These are phyloP conservation scores for Anniella stebbinsi DNA, from an alignment of 2,797 vertebrate genomes.

Conservation along the genomic window DNA sequence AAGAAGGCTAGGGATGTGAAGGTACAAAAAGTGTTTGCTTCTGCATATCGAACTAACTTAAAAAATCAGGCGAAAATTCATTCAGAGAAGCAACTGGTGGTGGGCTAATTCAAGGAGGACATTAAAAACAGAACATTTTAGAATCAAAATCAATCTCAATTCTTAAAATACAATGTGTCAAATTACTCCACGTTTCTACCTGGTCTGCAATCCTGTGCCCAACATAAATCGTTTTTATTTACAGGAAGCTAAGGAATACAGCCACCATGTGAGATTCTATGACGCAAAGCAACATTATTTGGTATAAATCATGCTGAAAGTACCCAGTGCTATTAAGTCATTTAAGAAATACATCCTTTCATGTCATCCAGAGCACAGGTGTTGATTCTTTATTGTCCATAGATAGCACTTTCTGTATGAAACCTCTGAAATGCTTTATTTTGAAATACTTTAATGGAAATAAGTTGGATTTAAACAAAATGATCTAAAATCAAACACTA, in stretches of 20 bases:
- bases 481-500: background rate
- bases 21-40: background rate
- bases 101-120: background rate
- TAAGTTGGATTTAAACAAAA: background rate
- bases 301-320: background rate
- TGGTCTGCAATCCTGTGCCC: background rate
- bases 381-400: background rate
- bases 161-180: background rate
- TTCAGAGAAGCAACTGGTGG: background rate
- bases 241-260: no score
- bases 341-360: background rate
- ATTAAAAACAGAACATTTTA: background rate
- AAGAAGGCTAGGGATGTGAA: background rate
- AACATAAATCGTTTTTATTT: background rate
- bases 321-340: no score
- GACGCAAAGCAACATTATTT: background rate
- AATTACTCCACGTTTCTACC: background rate
- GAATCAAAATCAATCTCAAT: background rate
- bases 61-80: background rate
- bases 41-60: background rate
- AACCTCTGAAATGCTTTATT: background rate
- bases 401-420: background rate
- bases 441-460: background rate
- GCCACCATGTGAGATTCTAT: background rate
- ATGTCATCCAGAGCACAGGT: background rate